Evolutionary conservation across 2,888 invertebrate genomes (phyloP).

Genomic region (Calephelis perditalis): DNA sequence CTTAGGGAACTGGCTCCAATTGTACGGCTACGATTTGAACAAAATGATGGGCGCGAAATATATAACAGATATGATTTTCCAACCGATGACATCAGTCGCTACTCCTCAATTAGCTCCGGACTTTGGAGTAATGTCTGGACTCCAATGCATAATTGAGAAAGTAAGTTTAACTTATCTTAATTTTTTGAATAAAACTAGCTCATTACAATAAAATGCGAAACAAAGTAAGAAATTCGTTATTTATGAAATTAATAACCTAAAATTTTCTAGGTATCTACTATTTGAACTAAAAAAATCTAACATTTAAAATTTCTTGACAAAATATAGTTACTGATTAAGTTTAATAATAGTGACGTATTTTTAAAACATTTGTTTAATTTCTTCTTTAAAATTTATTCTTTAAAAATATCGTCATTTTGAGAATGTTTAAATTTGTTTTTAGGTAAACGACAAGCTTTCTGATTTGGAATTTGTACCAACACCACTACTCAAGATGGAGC

Average conservation of each 20-base stretch:
- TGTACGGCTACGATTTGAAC: slow-evolving; percentile 90
- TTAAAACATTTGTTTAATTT: neutral
- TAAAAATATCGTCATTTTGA: too few relatives aligned
- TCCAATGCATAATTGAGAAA: slow-evolving; percentile 93
- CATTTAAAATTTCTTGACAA: too few relatives aligned
- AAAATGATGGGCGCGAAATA: slow-evolving; percentile 92
- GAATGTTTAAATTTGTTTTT: slow-evolving; percentile 27
- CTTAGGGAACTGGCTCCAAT: slow-evolving; percentile 89
- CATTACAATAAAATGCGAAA: too few relatives aligned
- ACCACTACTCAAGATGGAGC: slow-evolving; percentile 90
- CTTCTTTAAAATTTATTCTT: neutral
- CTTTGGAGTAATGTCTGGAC: slow-evolving; percentile 93
- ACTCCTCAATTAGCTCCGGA: slow-evolving; percentile 90
- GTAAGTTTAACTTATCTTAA: slow-evolving; percentile 41
- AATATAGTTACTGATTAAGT: too few relatives aligned
- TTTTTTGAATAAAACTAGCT: too few relatives aligned
- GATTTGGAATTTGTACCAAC: slow-evolving; percentile 92
- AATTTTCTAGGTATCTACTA: too few relatives aligned
- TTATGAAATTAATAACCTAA: too few relatives aligned
- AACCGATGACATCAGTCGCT: slow-evolving; percentile 86
- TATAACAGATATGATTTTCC: slow-evolving; percentile 86
- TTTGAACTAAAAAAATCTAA: too few relatives aligned
- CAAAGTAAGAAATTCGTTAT: too few relatives aligned
- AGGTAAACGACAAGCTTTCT: slow-evolving; percentile 89
- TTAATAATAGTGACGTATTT: too few relatives aligned